phyloP scores from a whole-genome alignment of 2,113 vertebrate genomes.

The Peucedramus taeniatus region DNA sequence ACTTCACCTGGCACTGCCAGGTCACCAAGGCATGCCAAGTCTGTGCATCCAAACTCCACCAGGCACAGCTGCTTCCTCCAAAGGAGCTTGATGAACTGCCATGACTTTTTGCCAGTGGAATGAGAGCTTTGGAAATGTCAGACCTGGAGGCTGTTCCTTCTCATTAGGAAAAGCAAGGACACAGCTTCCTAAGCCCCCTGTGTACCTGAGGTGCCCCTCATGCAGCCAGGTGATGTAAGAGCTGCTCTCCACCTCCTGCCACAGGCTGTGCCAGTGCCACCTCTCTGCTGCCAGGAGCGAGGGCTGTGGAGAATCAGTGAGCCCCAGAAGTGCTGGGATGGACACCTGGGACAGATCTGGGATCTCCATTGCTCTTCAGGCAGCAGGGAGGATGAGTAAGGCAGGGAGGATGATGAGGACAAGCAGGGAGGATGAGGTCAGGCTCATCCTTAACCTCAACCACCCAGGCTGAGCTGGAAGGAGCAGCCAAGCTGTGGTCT shows the following conservation, averaged over 20 bases:
- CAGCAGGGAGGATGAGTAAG: neutral
- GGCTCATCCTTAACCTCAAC: neutral
- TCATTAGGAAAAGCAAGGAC: neutral
- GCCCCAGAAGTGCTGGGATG: neutral
- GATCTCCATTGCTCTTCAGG: neutral
- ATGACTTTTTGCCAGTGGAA: neutral
- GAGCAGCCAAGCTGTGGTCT: neutral
- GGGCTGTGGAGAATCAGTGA: neutral
- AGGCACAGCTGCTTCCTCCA: neutral
- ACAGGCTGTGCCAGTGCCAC: neutral
- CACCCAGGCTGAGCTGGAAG: neutral
- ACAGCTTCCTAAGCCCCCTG: neutral
- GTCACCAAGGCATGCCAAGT: fast-evolving
- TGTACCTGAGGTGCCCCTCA: neutral
- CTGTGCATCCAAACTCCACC: neutral
- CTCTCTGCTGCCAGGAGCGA: neutral
- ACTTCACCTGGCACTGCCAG: neutral
- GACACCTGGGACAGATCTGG: neutral
- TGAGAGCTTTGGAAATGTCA: neutral
- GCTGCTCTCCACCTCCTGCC: neutral
- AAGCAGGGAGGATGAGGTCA: neutral
- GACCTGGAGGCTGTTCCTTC: neutral
- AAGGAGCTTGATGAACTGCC: neutral
- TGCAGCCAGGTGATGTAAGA: fast-evolving
- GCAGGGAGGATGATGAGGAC: neutral